Base-by-base conservation (phyloP, 1,140 invertebrate species). In the Gonatopus flavifemur region DNA sequence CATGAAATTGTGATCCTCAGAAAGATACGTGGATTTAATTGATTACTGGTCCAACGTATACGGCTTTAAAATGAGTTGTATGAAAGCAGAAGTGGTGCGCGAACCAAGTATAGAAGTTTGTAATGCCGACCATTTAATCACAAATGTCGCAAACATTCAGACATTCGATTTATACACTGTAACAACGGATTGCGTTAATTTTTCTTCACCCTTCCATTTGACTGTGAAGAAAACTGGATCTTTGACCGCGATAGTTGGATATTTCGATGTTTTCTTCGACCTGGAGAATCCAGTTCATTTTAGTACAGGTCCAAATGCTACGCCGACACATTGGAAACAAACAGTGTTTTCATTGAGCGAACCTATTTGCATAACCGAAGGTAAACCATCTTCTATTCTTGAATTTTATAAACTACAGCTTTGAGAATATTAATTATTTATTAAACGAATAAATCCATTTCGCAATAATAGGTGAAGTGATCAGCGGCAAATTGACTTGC, bases 21-120 rank as follows among this genome's bases (percentile, higher is more conserved):
- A 84, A 28, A 81, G 87, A 28, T 88, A 93, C 62, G 80, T 86
- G 24, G 83, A 88, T 42, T 73, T 89, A 19, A 84, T 94, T 2
- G 83, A 84, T 70, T 96, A 93, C 76, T 99, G 96, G 96, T 88
- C 94, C 13, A 85, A 96, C 80, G 96, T 99, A 0, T 98, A 98
- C 69, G 96, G 94, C 0, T 98, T 94, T 70, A 93, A 95, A 78
- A 98, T 99, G 96, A 89, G 87, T 51, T 92, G 88, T 60, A 91
- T 99, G 83, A 89, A 91, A 66, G 83, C 86, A 22, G 89, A 95
- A 61, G 93, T 94, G 1, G 83, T 98, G 0, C 81, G 85, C 57
- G 95, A 98, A 79, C 92, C 95, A 0, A 84, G 89, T 20, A 87
- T 98, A 35, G 93, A 97, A 60, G 80, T 90, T 43, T 90, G 96